These are phyloP conservation scores for Drosophila albomicans DNA, from an alignment of 1,140 invertebrate species.

Conservation along the genomic window DNA sequence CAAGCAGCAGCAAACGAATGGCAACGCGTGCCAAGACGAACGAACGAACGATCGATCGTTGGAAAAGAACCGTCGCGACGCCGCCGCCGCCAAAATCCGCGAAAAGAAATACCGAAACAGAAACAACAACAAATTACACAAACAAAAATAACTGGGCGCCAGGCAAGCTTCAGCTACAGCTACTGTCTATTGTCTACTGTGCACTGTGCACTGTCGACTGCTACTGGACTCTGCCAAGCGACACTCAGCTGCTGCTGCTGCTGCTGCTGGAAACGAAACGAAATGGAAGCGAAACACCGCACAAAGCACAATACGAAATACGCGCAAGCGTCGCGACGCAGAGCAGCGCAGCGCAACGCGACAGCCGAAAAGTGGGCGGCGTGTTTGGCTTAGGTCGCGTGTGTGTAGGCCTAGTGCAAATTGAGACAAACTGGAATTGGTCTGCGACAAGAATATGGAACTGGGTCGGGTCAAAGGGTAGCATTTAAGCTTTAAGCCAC, in stretches of 20 bases:
- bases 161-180: constrained; percentile 12
- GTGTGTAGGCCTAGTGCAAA: constrained; percentile 55
- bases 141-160: not conserved
- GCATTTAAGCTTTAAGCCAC: constrained; percentile 38
- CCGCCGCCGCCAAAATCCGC: not conserved
- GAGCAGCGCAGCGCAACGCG: not conserved
- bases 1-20: constrained; percentile 29
- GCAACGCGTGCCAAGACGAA: constrained; percentile 44
- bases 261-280: constrained; percentile 1
- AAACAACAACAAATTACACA: not conserved
- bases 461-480: constrained; percentile 63
- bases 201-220: constrained; percentile 17
- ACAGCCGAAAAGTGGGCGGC: constrained; percentile 52
- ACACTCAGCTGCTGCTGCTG: constrained; percentile 7
- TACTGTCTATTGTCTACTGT: constrained; percentile 32
- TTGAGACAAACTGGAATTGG: constrained; percentile 26
- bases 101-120: not conserved
- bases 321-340: constrained; percentile 6
- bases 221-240: constrained; percentile 13
- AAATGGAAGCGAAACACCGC: constrained; percentile 14
- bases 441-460: constrained; percentile 50
- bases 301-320: constrained; percentile 9
- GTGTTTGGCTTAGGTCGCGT: constrained; percentile 17
- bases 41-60: constrained; percentile 13
- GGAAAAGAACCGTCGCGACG: constrained; percentile 23